Evolutionary conservation across 2,113 vertebrate genomes (phyloP).

Genomic region (Piaya cayana): DNA sequence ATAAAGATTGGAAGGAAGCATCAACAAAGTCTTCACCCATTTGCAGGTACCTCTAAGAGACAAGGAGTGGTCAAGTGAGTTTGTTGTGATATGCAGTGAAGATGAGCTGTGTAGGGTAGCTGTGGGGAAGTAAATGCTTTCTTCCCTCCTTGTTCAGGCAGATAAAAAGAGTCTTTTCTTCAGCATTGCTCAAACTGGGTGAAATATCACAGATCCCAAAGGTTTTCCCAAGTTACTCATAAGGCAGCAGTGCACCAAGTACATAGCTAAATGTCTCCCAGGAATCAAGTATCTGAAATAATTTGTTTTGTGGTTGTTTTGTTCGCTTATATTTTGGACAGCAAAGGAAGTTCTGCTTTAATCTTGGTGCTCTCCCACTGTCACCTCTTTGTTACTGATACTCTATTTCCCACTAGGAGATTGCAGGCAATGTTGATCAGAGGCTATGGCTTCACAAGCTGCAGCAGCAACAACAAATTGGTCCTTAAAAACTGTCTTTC

Average conservation of each 20-base stretch:
- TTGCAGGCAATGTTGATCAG: slow-evolving; percentile 11
- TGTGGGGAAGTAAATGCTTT: neutral
- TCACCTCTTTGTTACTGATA: slow-evolving; percentile 6
- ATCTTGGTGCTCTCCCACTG: neutral
- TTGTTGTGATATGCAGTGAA: neutral
- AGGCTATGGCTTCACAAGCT: neutral
- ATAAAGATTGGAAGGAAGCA: neutral
- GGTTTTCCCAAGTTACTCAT: neutral
- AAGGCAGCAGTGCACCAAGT: neutral
- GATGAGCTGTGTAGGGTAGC: neutral
- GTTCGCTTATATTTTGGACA: neutral
- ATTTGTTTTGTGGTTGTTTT: neutral
- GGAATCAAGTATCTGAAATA: neutral
- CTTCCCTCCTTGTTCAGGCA: neutral
- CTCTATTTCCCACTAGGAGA: neutral
- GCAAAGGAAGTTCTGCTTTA: neutral
- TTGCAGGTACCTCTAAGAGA: neutral
- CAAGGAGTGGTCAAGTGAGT: neutral
- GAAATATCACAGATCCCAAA: neutral
- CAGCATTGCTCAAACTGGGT: neutral
- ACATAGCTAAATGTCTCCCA: neutral
- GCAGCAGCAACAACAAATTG: slow-evolving; percentile 25
- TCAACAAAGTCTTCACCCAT: neutral
- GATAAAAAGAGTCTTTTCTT: neutral
- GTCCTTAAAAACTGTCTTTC: slow-evolving; percentile 22